Evolutionary conservation across 2,888 invertebrate genomes (phyloP), one percentile per base, ranked within the genome.

Genomic region (Saturnia pavonia): DNA sequence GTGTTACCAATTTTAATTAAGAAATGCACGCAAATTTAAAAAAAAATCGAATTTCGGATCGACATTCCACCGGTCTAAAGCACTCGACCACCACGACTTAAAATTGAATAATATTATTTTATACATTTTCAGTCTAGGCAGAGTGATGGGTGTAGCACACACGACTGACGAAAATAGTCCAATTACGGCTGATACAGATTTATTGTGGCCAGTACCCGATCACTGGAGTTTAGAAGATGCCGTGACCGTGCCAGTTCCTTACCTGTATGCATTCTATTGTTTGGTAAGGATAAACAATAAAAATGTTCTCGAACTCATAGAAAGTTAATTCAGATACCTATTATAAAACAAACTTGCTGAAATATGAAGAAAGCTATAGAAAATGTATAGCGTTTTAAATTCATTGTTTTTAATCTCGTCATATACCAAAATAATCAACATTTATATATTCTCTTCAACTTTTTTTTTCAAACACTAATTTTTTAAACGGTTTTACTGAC

Each of bases 221-320:
- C 79, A 91, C 9, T 97, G 97, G 96, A 94, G 92, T 1, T 80
- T 97, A 19, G 95, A 96, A 83, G 96, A 97, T 73, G 97, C 96
- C 6, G 96, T 96, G 0, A 96, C 97, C 0, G 95, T 97, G 0
- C 97, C 97, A 0, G 94, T 97, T 51, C 96, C 96, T 1, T 87
- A 81, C 45, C 71, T 81, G 0, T 72, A 83, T n/a, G 89, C 89
- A 0, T 88, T 81, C 71, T 89, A 89, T 72, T 85, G 83, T 73
- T 76, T 89, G 74, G 89, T 89, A 76, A 82, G 82, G 67, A 65
- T 27, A 25, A 67, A 45, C 12, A 22, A 25, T 14, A 45, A 40
- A 16, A 8, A 40, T 40, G n/a, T n/a, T n/a, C 16, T 22, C 22
- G 14, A 54, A 54, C 11, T 11, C 9, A 2, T 1, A 54, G 0